Percentiles rank a stretch among this genome's conserved stretches.
Conservation (phyloP, 2,888 invertebrate species). For the Adelognathus sp. region DNA sequence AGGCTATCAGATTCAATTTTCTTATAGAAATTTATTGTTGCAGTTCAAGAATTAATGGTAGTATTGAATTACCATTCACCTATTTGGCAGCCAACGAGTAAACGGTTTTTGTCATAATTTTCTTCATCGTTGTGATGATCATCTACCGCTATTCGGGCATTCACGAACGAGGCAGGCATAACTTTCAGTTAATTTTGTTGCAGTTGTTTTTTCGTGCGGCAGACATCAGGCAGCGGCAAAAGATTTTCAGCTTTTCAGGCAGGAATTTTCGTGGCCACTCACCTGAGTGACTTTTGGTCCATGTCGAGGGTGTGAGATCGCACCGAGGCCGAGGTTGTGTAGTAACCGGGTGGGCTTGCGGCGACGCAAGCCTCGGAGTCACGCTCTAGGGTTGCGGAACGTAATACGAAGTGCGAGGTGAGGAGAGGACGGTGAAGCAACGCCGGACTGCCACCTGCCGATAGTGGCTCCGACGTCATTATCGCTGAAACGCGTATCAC, state of each 20-base stretch:
- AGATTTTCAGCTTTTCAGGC: slow-evolving; percentile 6
- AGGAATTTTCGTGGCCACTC: slow-evolving; percentile 56
- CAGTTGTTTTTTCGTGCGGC: slow-evolving; percentile 22
- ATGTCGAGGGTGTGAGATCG: slow-evolving; percentile 74
- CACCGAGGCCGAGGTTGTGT: slow-evolving; percentile 72
- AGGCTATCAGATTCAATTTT: no score
- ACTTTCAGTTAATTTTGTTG: neutral
- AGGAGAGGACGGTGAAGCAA: slow-evolving; percentile 75
- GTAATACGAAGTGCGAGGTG: slow-evolving; percentile 71
- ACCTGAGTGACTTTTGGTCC: slow-evolving; percentile 74
- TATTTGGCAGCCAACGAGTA: no score
- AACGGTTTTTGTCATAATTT: no score
- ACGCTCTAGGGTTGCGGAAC: slow-evolving; percentile 60
- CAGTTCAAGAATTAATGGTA: no score
- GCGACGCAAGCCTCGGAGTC: slow-evolving; percentile 60
- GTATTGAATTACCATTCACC: no score
- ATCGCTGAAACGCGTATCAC: slow-evolving; percentile 66
- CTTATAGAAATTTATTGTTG: no score
- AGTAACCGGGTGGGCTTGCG: slow-evolving; percentile 65
- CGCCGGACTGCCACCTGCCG: slow-evolving; percentile 76
- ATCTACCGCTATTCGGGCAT: slow-evolving; percentile 1
- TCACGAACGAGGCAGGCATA: slow-evolving; percentile 36
- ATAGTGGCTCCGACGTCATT: slow-evolving; percentile 77
- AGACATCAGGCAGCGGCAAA: slow-evolving; percentile 29
- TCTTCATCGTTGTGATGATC: neutral